Conservation (phyloP, 2,888 invertebrate species). For the Amphipoea oculea region DNA sequence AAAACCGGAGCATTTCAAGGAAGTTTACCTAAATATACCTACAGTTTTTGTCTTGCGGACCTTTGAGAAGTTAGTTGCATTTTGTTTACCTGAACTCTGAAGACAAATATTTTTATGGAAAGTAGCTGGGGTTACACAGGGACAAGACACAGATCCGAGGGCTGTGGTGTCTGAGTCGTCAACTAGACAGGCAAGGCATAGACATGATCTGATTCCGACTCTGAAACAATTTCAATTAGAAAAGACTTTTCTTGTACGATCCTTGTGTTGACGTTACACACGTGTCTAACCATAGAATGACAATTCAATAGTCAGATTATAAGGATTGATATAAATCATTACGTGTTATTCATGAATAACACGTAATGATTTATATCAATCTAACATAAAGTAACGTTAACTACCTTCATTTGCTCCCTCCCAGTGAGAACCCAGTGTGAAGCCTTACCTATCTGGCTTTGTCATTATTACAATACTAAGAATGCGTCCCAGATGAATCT, state of each 20-base stretch:
- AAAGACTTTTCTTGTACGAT: neutral
- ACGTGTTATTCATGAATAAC: slow-evolving; percentile 12
- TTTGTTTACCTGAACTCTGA: slow-evolving; percentile 15
- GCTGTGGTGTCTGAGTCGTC: neutral
- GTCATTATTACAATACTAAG: slow-evolving; percentile 70
- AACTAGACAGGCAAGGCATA: neutral
- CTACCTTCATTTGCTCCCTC: slow-evolving; percentile 35
- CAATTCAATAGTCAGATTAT: slow-evolving; percentile 11
- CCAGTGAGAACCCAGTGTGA: slow-evolving; percentile 39
- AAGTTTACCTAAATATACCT: slow-evolving; percentile 71
- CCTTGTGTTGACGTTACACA: neutral
- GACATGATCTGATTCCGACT: neutral
- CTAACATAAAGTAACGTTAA: slow-evolving; percentile 29
- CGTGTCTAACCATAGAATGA: slow-evolving; percentile 11
- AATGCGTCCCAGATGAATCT: slow-evolving; percentile 85
- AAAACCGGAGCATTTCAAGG: slow-evolving; percentile 79
- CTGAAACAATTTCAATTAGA: neutral
- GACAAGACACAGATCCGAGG: neutral
- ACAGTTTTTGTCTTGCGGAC: slow-evolving; percentile 55
- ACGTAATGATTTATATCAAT: no score
- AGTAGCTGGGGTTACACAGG: neutral
- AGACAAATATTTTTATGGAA: neutral
- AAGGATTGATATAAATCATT: slow-evolving; percentile 33
- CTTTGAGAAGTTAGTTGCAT: slow-evolving; percentile 28
- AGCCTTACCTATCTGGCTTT: slow-evolving; percentile 59